A percentile compares a stretch with the other conserved stretches of the same genome.
These are phyloP conservation scores for Tylochromis polylepis DNA, from an alignment of 2,113 vertebrate species.

Conservation along the genomic window DNA sequence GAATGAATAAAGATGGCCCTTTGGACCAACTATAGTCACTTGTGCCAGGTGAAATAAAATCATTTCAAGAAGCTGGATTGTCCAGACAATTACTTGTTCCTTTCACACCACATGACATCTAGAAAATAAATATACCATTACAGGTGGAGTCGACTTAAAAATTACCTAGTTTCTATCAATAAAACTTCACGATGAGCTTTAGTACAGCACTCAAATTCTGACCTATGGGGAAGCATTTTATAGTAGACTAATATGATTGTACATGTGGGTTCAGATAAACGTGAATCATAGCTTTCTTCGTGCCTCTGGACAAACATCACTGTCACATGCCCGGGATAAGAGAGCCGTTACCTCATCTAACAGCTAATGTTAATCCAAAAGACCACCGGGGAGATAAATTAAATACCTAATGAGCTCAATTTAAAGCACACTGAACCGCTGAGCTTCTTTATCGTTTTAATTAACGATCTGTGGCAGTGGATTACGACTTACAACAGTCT, in stretches of 20 bases:
- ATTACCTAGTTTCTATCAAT: neutral
- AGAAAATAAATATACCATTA: neutral
- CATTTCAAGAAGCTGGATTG: neutral
- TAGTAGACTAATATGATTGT: neutral
- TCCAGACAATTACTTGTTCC: neutral
- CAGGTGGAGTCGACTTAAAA: neutral
- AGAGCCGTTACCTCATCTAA: neutral
- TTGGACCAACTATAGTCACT: neutral
- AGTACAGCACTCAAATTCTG: neutral
- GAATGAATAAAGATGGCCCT: slow-evolving; percentile 17
- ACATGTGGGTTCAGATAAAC: neutral
- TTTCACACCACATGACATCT: neutral
- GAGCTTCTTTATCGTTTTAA: neutral
- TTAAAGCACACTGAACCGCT: neutral
- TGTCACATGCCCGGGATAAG: slow-evolving; percentile 20
- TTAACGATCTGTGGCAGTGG: neutral
- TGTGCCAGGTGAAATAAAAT: neutral
- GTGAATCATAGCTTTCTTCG: slow-evolving; percentile 26
- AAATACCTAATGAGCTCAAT: neutral
- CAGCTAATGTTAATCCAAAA: neutral
- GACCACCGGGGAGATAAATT: neutral
- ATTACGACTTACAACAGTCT: neutral
- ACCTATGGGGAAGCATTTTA: neutral
- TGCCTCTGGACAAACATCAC: slow-evolving; percentile 7
- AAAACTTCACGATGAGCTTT: neutral